Base-by-base conservation (phyloP, 2,888 invertebrate species). In the Sepiola atlantica region DNA sequence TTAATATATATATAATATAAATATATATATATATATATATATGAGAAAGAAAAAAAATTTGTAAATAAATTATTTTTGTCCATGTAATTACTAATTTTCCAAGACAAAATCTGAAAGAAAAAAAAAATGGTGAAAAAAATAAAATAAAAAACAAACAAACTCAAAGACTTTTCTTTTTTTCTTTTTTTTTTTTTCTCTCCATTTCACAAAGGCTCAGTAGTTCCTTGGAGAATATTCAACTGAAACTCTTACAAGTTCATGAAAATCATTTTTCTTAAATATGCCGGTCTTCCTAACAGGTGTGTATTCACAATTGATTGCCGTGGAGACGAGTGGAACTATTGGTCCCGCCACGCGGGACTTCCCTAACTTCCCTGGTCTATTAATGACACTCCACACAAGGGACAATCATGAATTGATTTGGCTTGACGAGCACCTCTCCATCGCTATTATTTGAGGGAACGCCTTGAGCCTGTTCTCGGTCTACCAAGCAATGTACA, bases 11-110 rank as follows among this genome's bases (percentile, higher is more conserved):
- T 45, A 45, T 45, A 45, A 45, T 45, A 45, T 45, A 45, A 4
- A 45, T 45, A 45, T 45, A 45, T 45, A 45, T 45, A 45, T 45
- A 45, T 45, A 45, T 45, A 45, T 45, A 45, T 61, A 61, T n/a
- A 77, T n/a, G 14, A 61, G 3, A 21, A 61, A 24, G 10, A n/a
- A 77, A n/a, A 77, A 32, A 77, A 77, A 32, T n/a, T 77, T 77
- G 77, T 77, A 77, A 77, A 77, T 77, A 77, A 77, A 77, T 45
- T 77, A 77, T 77, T 77, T 77, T 77, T 77, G 77, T 77, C 16
- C 77, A 77, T 77, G 77, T n/a, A 77, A 77, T 77, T 77, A 16
- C 77, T 77, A 77, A n/a, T 77, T 77, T 77, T 77, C n/a, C 77
- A 77, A 77, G 77, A 45, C 45, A 45, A 45, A 45, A 45, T 45